Evolutionary conservation across 2,888 invertebrate genomes (phyloP).

Genomic region (Frankliniella fusca): DNA sequence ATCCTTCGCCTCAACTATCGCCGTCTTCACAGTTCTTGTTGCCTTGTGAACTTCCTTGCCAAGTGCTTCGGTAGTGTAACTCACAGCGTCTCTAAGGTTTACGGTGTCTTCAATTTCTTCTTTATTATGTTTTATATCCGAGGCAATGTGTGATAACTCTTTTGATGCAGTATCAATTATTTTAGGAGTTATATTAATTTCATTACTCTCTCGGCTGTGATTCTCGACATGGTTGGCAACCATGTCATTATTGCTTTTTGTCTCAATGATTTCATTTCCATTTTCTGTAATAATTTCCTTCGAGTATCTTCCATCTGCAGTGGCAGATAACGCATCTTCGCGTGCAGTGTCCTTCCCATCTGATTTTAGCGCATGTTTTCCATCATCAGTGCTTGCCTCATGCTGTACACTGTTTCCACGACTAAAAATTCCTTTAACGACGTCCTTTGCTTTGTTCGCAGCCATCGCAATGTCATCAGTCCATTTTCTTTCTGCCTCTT

Average conservation of each 20-base stretch:
- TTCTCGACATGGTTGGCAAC: neutral
- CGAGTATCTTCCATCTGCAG: constrained; percentile 28
- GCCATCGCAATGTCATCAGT: neutral
- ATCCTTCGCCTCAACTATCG: neutral
- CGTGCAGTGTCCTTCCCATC: constrained; percentile 7
- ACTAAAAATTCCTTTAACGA: neutral
- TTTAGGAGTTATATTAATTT: constrained; percentile 12
- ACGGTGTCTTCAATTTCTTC: too few relatives aligned
- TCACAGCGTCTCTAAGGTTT: too few relatives aligned
- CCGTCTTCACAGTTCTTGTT: neutral
- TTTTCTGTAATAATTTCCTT: constrained; percentile 30
- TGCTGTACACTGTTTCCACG: neutral
- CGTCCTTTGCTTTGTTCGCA: neutral
- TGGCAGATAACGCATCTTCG: neutral
- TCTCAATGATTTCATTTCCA: constrained; percentile 8
- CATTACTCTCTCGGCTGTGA: constrained; percentile 11
- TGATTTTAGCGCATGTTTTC: constrained; percentile 29
- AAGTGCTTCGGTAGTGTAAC: neutral
- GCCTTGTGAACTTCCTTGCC: neutral
- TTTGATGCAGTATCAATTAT: neutral
- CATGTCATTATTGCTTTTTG: neutral
- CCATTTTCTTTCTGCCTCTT: neutral
- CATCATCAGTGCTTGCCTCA: neutral
- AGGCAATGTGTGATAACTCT: too few relatives aligned
- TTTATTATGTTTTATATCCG: too few relatives aligned